Evolutionary conservation across 2,113 vertebrate genomes (phyloP).

Genomic region (Silurus meridionalis): DNA sequence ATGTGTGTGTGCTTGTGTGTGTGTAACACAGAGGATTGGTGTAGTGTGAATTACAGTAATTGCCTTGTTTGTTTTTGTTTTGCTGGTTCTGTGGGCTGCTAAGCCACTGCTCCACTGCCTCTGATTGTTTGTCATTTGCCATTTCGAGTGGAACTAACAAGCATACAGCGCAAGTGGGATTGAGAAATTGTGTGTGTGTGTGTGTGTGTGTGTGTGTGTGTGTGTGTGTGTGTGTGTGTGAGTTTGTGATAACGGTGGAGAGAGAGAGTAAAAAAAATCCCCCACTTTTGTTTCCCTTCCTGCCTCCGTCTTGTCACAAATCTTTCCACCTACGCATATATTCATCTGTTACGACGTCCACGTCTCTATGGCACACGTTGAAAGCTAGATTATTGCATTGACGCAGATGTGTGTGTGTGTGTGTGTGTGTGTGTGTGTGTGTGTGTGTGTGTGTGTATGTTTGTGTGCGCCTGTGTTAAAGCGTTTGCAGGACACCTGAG

Average conservation of each 20-base stretch:
- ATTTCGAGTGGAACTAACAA: slow-evolving; percentile 78
- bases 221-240: slow-evolving; percentile 43
- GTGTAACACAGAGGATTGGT: slow-evolving; percentile 45
- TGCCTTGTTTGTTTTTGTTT: slow-evolving; percentile 65
- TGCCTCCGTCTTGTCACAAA: slow-evolving; percentile 45
- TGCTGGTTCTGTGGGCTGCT: slow-evolving; percentile 61
- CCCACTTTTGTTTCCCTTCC: slow-evolving; percentile 21
- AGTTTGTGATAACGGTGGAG: background rate
- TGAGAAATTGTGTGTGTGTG: slow-evolving; percentile 52
- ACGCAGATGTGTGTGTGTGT: slow-evolving; percentile 8
- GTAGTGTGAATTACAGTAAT: slow-evolving; percentile 57
- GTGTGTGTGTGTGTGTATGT: slow-evolving; percentile 13
- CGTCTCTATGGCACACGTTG: slow-evolving; percentile 35
- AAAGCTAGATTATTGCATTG: slow-evolving; percentile 46
- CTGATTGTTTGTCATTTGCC: slow-evolving; percentile 75
- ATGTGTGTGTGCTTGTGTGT: slow-evolving; percentile 35
- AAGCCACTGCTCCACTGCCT: slow-evolving; percentile 65
- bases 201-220: slow-evolving; percentile 46
- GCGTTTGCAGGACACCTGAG: slow-evolving; percentile 43
- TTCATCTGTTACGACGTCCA: slow-evolving; percentile 42
- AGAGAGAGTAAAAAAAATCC: slow-evolving; percentile 6
- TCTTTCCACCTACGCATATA: slow-evolving; percentile 49
- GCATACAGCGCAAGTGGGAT: slow-evolving; percentile 63
- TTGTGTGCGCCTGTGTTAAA: slow-evolving; percentile 1
- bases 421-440: background rate